Base-by-base conservation (phyloP, 2,888 invertebrate genomes). In the Brenthis daphne region DNA sequence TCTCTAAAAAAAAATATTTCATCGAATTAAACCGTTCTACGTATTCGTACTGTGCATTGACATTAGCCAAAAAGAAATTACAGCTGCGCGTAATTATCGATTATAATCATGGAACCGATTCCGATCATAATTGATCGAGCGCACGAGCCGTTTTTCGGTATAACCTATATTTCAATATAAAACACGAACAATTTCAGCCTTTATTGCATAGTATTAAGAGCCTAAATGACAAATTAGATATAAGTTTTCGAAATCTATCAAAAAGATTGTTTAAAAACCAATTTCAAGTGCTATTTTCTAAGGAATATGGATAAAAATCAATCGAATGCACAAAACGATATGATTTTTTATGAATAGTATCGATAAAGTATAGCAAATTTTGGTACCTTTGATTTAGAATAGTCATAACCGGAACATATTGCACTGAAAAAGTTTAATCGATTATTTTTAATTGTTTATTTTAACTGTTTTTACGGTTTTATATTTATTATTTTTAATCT, bases 71-170 rank as follows among this genome's bases (percentile, higher is more conserved):
- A 79, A 81, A 80, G 83, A 82, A 83, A 85, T 83, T 82, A 85
- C 86, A 87, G 84, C 84, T 86, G 85, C 82, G 85, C 85, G 79
- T 82, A 82, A 86, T 89, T 88, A 87, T 82, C 84, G 88, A 90
- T 90, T 87, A 85, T 81, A 81, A 88, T 88, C 87, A 82, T 81
- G 83, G 82, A 87, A 88, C 85, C 85, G 88, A 86, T 86, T 85
- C 82, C 80, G 80, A 83, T 84, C 79, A 80, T 88, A 89, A 90
- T 90, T 85, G 89, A 85, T 84, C 84, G 85, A 81, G 81, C 87
- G 88, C 87, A 87, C 87, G 85, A 82, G 82, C 79, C 78, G 75
- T 72, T 70, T 67, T 73, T 70, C 63, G 66, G 65, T 61, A 66
- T 66, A 72, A 68, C 64, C 70, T 58, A 67, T 67, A 68, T 69